Base-by-base conservation (phyloP, 1,140 invertebrate species). In the Megalopta genalis region DNA sequence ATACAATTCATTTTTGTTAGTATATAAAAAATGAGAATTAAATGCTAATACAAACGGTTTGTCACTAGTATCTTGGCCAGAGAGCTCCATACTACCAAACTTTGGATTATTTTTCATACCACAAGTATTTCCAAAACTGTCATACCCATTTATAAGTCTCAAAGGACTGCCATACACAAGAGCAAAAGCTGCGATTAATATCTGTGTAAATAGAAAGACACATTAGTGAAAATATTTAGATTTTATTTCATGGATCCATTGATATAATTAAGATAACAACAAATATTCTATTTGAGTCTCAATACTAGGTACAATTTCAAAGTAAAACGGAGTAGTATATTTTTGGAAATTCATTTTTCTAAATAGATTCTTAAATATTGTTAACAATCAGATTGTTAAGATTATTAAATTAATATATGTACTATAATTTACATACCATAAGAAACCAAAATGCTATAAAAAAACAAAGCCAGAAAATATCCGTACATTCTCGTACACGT, bases 101-200 rank as follows among this genome's bases (percentile, higher is more conserved):
- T 95, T 95, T 81, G 95, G 95, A 90, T 97, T 97, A 80, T 95
- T 95, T 83, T 96, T 95, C 63, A 96, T 95, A 32, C 98, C 98
- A 93, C 98, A 99, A 46, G 97, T 98, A 91, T 99, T 99, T n/a
- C 98, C 98, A 94, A 97, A 99, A 82, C 97, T 98, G 91, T 99
- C 98, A 92, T 97, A 98, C 63, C 98, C 98, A 94, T 98, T 97
- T 77, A 98, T 96, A 9, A 99, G 94, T 80, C 97, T 94, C 83
- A 96, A 91, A 6, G 97, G 97, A 93, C 97, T 97, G 0, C 98
- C 98, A 93, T 97, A 97, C 12, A 97, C 96, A 90, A 98, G 95
- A 3, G 97, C 96, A 93, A 98, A 98, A 10, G 95, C 96, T 18
- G 97, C 97, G 80, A 98, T 96, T 80, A 97, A 94, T 85, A 98